These are phyloP conservation scores for Aurelia coerulea DNA, from an alignment of 30 jellyfish, hydroid and myxozoan species.

Conservation along the genomic window DNA sequence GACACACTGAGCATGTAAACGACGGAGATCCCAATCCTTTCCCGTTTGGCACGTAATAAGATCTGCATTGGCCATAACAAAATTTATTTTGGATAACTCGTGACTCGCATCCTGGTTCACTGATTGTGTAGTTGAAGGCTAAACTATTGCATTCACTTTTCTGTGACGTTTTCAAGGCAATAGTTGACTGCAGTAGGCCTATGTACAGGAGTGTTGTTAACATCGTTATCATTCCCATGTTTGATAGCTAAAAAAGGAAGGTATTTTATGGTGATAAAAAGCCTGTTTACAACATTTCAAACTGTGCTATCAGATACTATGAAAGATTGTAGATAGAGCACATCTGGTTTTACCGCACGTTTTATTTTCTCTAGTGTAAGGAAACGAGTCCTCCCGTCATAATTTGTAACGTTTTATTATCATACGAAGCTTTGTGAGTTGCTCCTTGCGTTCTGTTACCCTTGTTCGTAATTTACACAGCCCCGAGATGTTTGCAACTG, in stretches of 20 bases:
- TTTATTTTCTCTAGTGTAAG: no score
- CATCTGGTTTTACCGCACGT: no score
- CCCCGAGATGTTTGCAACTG: no score
- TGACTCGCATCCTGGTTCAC: conserved; percentile 45
- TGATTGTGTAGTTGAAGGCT: conserved; percentile 34
- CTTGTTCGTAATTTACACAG: no score
- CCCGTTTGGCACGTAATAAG: conserved; percentile 40
- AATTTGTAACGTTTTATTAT: no score
- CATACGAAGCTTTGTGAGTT: no score
- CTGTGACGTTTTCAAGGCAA: no score
- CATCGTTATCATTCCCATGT: neutral
- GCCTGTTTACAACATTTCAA: no score
- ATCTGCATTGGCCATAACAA: conserved; percentile 66
- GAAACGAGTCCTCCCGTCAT: no score
- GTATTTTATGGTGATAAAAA: neutral
- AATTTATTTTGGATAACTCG: conserved; percentile 34
- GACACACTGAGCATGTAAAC: conserved; percentile 45
- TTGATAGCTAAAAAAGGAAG: neutral
- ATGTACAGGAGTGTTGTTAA: neutral
- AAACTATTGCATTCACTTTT: conserved; percentile 39
- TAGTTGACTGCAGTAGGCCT: neutral
- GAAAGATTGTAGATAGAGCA: no score
- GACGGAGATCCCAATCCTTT: conserved; percentile 10
- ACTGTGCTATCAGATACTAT: no score
- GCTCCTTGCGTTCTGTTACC: no score